Evolutionary conservation across 2,888 invertebrate genomes (phyloP), one percentile per base, ranked within the genome.

Genomic region (Stenodema calcarata): DNA sequence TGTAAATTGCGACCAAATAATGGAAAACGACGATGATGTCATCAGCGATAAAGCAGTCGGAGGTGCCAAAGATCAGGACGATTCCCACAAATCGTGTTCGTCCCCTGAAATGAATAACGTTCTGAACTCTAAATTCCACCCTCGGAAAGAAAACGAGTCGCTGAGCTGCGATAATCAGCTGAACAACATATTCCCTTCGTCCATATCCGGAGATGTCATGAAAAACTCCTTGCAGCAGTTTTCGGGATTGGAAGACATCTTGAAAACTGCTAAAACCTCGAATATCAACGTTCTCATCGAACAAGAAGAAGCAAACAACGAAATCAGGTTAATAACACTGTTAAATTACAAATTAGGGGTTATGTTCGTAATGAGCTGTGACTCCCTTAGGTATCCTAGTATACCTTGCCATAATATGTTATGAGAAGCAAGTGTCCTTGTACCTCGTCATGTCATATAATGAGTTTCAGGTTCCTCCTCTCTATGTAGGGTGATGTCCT

Each of bases 251-350:
- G 92, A 92, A 88, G 93, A 93, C 87, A 92, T 93, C 88, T 90
- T 92, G 50, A 93, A 93, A 90, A 93, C 93, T 88, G 92, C 93
- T 0, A 94, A 93, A 90, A 93, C 93, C 0, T 92, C 93, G 62
- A 93, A 93, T 41, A 44, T 76, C 27, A 93, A 94, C 90, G 93
- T 94, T 47, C 90, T 92, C 23, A 91, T 91, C 1, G 91, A 90
- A 0, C 90, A 90, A 54, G 90, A 92, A 88, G 88, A 88, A 62
- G 88, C 88, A 14, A 89, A 89, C 70, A 89, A 89, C 75, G 89
- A 89, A 87, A 88, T 89, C 76, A 88, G 87, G 87, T 88, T 4
- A 44, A 9, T 11, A 35, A 35, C 35, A 23, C 11, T 54, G 11
- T 6, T 11, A 16, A 28, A n/a, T n/a, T 3, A 78, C 7, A 16